Base-by-base conservation (phyloP, 2,888 invertebrate species). In the Amaurobius ferox region DNA sequence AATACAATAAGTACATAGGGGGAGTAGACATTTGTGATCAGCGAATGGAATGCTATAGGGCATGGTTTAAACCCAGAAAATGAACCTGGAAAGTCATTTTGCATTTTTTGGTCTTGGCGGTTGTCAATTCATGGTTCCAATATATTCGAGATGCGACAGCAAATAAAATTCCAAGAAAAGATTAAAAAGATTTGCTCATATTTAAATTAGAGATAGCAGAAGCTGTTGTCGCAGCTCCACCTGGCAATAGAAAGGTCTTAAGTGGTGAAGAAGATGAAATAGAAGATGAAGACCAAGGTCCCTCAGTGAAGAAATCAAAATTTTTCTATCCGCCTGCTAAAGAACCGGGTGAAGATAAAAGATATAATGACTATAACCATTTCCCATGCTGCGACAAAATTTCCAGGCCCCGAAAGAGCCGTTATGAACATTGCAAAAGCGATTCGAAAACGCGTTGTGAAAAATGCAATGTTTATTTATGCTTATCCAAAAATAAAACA, bases 21-120 rank as follows among this genome's bases (percentile, higher is more conserved):
- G 64, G 62, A 7, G 26, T 62, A 11, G 74, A 77, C 9, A 7
- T 66, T 67, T 66, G 66, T 5, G 32, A 67, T 23, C 67, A 48
- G 48, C 76, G 44, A 29, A 77, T 77, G 66, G 76, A 77, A 1
- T 40, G 30, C 0, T 13, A 61, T 7, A 7, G 19, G 2, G 61
- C 61, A 6, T 61, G 29, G 40, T 39, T 62, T 11, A 62, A 74
- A 23, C 61, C 74, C 1, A n/a, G 19, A 19, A 61, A 72, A 30
- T 74, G 72, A 32, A 55, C 72, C 28, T 32, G 19, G 55, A 72
- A 74, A 35, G 29, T 35, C 26, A 73, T 62, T 48, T 67, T 76
- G 16, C 55, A 77, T 67, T 77, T 77, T 26, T 13, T 77, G n/a
- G 77, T 62, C 16, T 64, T 76, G 19, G 66, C 40, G 1, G 44